These are phyloP conservation scores for Tortricodes alternella DNA, from an alignment of 2,888 invertebrate genomes.

Conservation along the genomic window DNA sequence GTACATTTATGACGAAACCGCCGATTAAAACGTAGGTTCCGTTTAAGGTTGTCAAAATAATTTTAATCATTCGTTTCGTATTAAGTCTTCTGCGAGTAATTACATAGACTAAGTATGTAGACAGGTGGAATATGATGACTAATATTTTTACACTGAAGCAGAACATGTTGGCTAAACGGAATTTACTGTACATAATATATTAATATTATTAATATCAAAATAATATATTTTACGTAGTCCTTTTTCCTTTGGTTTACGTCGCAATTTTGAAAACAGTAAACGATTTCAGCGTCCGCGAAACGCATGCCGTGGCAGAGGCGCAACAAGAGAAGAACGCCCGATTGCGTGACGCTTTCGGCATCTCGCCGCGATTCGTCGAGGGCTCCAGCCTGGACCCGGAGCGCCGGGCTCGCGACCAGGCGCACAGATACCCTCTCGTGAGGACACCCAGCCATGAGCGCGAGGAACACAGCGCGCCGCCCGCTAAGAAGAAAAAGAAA, in stretches of 20 bases:
- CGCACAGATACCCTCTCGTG: constrained; percentile 87
- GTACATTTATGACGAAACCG: neutral
- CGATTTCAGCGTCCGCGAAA: constrained; percentile 92
- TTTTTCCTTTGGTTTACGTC: neutral
- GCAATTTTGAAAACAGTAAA: neutral
- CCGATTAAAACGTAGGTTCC: neutral
- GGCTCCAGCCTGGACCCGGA: constrained; percentile 95
- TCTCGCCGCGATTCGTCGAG: constrained; percentile 96
- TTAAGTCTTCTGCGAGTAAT: no score
- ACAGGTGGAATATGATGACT: no score
- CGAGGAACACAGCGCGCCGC: constrained; percentile 72
- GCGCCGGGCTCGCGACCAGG: constrained; percentile 77
- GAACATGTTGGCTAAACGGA: no score
- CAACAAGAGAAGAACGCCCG: constrained; percentile 97
- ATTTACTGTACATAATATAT: no score
- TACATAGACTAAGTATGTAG: no score
- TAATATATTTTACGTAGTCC: no score
- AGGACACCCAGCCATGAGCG: constrained; percentile 88
- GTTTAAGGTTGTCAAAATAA: neutral
- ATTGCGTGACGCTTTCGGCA: constrained; percentile 96
- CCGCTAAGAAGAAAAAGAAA: constrained; percentile 87
- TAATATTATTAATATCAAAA: no score
- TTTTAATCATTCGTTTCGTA: neutral
- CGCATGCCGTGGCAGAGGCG: constrained; percentile 97
- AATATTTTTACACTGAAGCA: no score